Base-by-base conservation (phyloP, 2,113 vertebrate genomes). In the Acanthochromis polyacanthus region DNA sequence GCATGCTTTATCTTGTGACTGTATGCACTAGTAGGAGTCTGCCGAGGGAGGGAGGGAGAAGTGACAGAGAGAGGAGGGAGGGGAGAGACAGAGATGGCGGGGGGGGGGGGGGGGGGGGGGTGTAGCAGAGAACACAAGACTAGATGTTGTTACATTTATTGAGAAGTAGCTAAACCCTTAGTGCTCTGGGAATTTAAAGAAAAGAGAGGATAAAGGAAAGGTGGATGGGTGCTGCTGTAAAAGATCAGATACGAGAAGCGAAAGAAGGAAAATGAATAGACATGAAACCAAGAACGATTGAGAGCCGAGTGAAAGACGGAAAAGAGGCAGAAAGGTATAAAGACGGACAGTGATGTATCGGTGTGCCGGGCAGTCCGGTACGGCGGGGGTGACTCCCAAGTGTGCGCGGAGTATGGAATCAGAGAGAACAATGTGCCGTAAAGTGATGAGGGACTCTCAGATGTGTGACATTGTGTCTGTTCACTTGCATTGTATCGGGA, bases 321-420 rank as follows among this genome's bases (percentile, higher is more conserved):
- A 46, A 56, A 60, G 55, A 58, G 79, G 66, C 30, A 63, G 71
- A 58, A 55, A 52, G 58, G 28, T 63, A 40, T 48, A 43, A 57
- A 72, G 81, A 88, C 58, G 80, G 85, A 82, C 75, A 90, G 79
- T 89, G 90, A 89, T 91, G 77, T 88, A 91, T 88, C 58, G 85
- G 56, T 81, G 82, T 38, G 62, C 66, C 32, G 59, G 58, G 77
- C 63, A 66, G 75, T 36, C 67, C 64, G 17, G 75, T 64, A 32
- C 59, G 66, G 81, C 67, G 17, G 2, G 58, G 30, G 65, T 73
- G 70, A 59, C 22, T 89, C 89, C 86, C 86, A 43, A 17, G 84
- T 67, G 89, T 63, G 80, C 30, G 55, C 43, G 16, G 66, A 82
- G 82, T 79, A 65, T 82, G 71, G 84, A 84, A 88, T 90, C 85